A percentile compares a stretch with the other conserved stretches of the same genome.
Evolutionary conservation across 2,888 invertebrate species (phyloP).

Genomic region (Ramazzottius varieornatus): DNA sequence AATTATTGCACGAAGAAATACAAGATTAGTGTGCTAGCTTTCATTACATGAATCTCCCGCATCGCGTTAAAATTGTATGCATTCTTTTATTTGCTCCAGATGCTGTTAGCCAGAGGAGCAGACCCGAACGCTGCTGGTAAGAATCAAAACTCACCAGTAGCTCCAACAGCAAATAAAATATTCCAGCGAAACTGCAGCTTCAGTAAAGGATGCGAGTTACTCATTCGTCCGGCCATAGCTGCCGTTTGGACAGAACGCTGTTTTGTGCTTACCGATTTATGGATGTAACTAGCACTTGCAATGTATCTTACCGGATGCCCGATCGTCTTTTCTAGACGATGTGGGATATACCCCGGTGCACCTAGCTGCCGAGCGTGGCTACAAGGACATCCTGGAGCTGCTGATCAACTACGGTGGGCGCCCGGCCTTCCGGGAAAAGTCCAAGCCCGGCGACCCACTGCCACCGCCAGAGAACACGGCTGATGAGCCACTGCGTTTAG

Average conservation of each 20-base stretch:
- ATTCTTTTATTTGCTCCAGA: background rate
- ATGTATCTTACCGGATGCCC: too few relatives aligned
- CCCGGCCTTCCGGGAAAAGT: slow-evolving; percentile 35
- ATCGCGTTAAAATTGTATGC: background rate
- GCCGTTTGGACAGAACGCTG: too few relatives aligned
- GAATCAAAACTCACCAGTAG: too few relatives aligned
- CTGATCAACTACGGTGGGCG: slow-evolving; percentile 48
- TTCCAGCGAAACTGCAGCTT: too few relatives aligned
- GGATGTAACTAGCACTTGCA: too few relatives aligned
- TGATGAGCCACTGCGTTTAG: slow-evolving; percentile 64
- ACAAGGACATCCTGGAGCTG: slow-evolving; percentile 28
- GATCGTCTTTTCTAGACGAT: slow-evolving; percentile 37
- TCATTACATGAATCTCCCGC: too few relatives aligned
- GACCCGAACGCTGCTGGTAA: slow-evolving; percentile 2
- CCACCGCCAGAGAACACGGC: slow-evolving; percentile 12
- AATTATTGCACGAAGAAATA: too few relatives aligned
- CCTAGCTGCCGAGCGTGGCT: slow-evolving; percentile 64
- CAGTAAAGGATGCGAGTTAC: too few relatives aligned
- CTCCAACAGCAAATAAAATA: too few relatives aligned
- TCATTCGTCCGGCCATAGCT: too few relatives aligned
- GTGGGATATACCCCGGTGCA: slow-evolving; percentile 73
- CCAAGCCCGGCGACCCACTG: slow-evolving; percentile 14
- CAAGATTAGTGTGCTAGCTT: too few relatives aligned
- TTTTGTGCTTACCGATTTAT: too few relatives aligned
- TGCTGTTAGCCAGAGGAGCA: background rate